Conservation (phyloP, 1,140 invertebrate genomes). For the Drosophila albomicans region DNA sequence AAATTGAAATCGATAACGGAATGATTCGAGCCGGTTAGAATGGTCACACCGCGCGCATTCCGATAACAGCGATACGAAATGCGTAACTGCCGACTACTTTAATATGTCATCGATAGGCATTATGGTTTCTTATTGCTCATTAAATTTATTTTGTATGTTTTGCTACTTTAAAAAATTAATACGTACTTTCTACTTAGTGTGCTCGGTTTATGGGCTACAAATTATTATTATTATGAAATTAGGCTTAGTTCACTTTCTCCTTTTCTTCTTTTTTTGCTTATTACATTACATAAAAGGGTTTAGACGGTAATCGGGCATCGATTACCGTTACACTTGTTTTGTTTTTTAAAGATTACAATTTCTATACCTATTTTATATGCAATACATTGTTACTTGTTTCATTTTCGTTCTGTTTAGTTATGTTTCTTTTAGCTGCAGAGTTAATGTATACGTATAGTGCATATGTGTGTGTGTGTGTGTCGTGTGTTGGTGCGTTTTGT, state of each 20-base stretch:
- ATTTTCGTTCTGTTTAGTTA: slow-evolving; percentile 2
- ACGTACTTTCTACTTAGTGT: slow-evolving; percentile 72
- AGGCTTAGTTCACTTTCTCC: slow-evolving; percentile 62
- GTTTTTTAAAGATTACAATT: slow-evolving; percentile 36
- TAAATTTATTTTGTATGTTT: slow-evolving; percentile 65
- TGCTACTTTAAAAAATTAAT: slow-evolving; percentile 76
- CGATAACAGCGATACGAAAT: not conserved
- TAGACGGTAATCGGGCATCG: slow-evolving; percentile 9
- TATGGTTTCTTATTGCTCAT: slow-evolving; percentile 39
- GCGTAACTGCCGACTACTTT: not conserved
- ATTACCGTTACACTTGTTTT: slow-evolving; percentile 32
- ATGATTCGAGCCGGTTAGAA: not conserved
- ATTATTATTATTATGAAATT: slow-evolving; percentile 53
- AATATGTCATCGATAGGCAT: slow-evolving; percentile 17
- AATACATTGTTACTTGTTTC: slow-evolving; percentile 35
- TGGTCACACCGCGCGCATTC: not conserved
- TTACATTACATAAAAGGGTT: slow-evolving; percentile 53
- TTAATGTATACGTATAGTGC: slow-evolving; percentile 32
- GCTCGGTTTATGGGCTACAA: slow-evolving; percentile 76
- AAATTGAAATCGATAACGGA: not conserved
- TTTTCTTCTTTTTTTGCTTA: slow-evolving; percentile 37
- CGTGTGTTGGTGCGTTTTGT: slow-evolving; percentile 40
- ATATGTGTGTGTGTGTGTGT: slow-evolving; percentile 9
- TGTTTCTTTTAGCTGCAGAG: slow-evolving; percentile 36
- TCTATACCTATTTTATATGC: slow-evolving; percentile 41